These are phyloP conservation scores for Anhinga anhinga DNA, from an alignment of 2,113 vertebrate genomes.

Conservation along the genomic window DNA sequence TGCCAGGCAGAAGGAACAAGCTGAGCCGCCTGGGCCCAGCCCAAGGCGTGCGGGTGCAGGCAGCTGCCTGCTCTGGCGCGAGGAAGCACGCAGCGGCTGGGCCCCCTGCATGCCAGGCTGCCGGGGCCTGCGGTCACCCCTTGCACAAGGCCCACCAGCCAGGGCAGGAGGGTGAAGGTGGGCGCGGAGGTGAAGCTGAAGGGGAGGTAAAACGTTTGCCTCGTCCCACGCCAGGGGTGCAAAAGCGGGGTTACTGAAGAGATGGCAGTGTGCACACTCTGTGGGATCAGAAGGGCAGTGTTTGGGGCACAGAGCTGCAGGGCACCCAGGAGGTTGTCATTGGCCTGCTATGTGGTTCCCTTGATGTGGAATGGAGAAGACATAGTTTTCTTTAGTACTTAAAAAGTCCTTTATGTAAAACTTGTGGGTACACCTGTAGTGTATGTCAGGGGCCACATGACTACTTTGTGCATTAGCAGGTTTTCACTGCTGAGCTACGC, in stretches of 20 bases:
- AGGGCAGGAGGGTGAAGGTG: not conserved
- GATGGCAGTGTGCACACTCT: fast-evolving
- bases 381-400: fast-evolving
- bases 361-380: not conserved
- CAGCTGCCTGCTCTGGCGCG: not conserved
- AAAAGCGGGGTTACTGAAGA: too few species aligned
- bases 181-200: not conserved
- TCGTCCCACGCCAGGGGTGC: not conserved
- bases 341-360: not conserved
- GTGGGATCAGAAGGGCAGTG: too few species aligned
- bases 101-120: not conserved
- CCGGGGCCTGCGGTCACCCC: fast-evolving
- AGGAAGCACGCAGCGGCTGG: not conserved
- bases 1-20: not conserved
- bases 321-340: fast-evolving
- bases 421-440: too few species aligned
- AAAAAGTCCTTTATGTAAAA: not conserved
- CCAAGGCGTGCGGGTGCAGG: fast-evolving
- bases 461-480: not conserved
- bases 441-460: not conserved
- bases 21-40: not conserved
- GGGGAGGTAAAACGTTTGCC: too few species aligned
- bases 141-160: fast-evolving
- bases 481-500: not conserved
- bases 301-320: not conserved